Conservation (phyloP, 2,888 invertebrate species). For the Agrilus cyanescens region DNA sequence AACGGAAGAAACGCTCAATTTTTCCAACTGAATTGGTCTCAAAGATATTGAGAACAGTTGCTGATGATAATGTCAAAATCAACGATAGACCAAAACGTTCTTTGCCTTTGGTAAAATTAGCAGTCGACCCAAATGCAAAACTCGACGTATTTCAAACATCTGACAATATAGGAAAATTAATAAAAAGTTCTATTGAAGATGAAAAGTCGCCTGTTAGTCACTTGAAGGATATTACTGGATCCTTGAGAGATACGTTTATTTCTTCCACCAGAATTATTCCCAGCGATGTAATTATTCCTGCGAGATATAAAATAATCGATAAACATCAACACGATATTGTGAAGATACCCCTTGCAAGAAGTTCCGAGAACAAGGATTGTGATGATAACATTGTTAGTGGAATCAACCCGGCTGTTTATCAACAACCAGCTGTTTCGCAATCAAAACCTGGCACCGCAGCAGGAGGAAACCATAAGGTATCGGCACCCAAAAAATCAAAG, state of each 20-base stretch:
- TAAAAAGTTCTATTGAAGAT: slow-evolving; percentile 29
- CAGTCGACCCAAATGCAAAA: slow-evolving; percentile 25
- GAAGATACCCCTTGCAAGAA: too few relatives aligned
- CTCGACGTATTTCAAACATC: slow-evolving; percentile 32
- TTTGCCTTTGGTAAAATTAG: slow-evolving; percentile 15
- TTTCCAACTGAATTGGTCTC: background rate
- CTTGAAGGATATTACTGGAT: slow-evolving; percentile 28
- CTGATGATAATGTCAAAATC: background rate
- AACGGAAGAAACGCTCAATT: background rate
- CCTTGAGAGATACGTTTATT: slow-evolving; percentile 27
- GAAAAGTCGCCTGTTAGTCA: slow-evolving; percentile 31
- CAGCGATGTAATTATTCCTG: slow-evolving; percentile 28
- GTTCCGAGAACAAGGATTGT: too few relatives aligned
- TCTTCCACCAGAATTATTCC: slow-evolving; percentile 30
- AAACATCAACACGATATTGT: slow-evolving; percentile 4
- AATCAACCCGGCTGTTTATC: too few relatives aligned
- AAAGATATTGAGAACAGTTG: background rate
- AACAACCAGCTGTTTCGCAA: too few relatives aligned
- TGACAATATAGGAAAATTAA: slow-evolving; percentile 29
- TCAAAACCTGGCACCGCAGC: background rate
- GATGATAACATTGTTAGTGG: too few relatives aligned
- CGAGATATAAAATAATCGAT: slow-evolving; percentile 28
- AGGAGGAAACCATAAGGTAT: background rate
- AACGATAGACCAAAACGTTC: slow-evolving; percentile 10
- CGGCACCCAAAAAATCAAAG: background rate